Base-by-base conservation (phyloP, 1,140 invertebrate species). In the Megathymus violae region DNA sequence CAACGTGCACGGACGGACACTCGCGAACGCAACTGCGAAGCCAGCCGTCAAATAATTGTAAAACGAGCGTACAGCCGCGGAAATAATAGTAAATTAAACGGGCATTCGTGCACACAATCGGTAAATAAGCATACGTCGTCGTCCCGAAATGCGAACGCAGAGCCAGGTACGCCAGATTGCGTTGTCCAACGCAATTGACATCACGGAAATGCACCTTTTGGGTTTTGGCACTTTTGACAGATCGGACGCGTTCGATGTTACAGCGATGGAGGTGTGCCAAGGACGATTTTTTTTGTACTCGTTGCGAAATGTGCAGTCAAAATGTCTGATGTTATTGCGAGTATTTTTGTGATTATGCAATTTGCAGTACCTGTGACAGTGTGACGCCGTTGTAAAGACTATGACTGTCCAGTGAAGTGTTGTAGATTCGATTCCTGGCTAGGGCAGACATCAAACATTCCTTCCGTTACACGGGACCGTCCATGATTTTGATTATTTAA, bases 151-250 rank as follows among this genome's bases (percentile, higher is more conserved):
- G 19, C n/a, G 38, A 54, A 11, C 10, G 36, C 36, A n/a, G 11
- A 54, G 22, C 9, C 22, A 22, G 9, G 14, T 36, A 50, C 43
- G 68, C 59, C 52, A 64, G 62, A 71, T 71, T 72, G 70, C 58
- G 54, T 22, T 34, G 40, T 16, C 51, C 50, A 14, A 59, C 48
- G 69, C 71, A 79, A 76, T 66, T 61, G 47, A 69, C 48, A 56
- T 50, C 59, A 62, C 69, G 80, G 77, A 80, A 80, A 72, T 71
- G 44, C 77, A 80, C 74, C 80, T 80, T 82, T 76, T 15, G 47
- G 38, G 41, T 56, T 16, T 56, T 56, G 11, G 14, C 7, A 51
- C 27, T 16, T 51, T 51, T 51, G 48, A 31, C 27, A 31, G 27
- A 11, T 7, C 36, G 3, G 1, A 56, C 40, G 17, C n/a, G n/a